These are phyloP conservation scores for Callionymus lyra DNA, from an alignment of 2,113 vertebrate species.

Conservation along the genomic window DNA sequence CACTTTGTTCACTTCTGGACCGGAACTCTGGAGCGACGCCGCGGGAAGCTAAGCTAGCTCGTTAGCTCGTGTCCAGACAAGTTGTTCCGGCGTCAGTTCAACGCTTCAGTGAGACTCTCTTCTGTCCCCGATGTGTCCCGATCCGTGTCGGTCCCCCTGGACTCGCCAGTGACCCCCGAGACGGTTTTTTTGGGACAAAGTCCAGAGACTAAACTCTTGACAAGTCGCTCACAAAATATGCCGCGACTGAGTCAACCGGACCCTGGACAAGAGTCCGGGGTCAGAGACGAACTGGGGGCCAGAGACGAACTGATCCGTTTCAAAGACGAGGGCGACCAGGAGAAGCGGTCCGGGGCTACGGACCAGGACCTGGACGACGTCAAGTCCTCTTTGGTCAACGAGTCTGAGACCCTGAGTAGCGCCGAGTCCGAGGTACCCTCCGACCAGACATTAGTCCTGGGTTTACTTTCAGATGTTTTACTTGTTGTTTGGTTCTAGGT, in stretches of 20 bases:
- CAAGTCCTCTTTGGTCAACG: conserved; percentile 85
- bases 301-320: conserved; percentile 84
- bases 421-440: conserved; percentile 72
- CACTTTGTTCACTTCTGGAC: not conserved
- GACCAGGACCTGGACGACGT: conserved; percentile 83
- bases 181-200: not conserved
- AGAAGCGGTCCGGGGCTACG: conserved; percentile 76
- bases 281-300: conserved; percentile 79
- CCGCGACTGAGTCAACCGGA: conserved; percentile 67
- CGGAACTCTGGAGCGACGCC: not conserved
- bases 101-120: not conserved
- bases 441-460: not conserved
- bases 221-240: conserved; percentile 53
- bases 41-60: conserved; percentile 5
- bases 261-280: not conserved
- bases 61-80: conserved; percentile 15
- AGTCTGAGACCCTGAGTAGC: conserved; percentile 81
- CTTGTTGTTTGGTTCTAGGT: conserved; percentile 54
- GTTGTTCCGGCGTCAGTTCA: too few species aligned
- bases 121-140: not conserved
- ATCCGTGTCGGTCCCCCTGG: not conserved
- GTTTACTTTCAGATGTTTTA: not conserved
- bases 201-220: too few species aligned
- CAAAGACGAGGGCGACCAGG: conserved; percentile 84
- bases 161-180: too few species aligned